These are phyloP conservation scores for Xenopus borealis DNA, from an alignment of 2,113 vertebrate species.

Conservation along the genomic window DNA sequence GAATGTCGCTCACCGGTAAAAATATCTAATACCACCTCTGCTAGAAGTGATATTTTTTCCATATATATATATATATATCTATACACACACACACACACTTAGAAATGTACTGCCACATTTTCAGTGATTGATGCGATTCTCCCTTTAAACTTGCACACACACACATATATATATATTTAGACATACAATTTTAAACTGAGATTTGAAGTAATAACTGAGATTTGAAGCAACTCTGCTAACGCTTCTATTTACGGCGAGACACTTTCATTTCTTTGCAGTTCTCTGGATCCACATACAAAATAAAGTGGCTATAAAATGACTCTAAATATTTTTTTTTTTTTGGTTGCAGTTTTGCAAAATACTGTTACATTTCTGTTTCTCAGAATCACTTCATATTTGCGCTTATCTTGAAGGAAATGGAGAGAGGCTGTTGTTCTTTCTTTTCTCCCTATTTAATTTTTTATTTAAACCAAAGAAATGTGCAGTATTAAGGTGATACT, in stretches of 20 bases:
- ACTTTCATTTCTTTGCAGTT: conserved; percentile 12
- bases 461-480: background rate
- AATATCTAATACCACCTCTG: too few species aligned
- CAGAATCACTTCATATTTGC: conserved; percentile 19
- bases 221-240: background rate
- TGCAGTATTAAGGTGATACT: too few species aligned
- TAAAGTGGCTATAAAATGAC: background rate
- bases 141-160: too few species aligned
- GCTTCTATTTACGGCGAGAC: background rate
- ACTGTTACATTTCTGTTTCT: conserved; percentile 2
- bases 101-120: too few species aligned
- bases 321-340: conserved; percentile 12
- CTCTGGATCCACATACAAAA: background rate
- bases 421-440: background rate
- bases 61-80: too few species aligned
- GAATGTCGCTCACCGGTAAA: too few species aligned
- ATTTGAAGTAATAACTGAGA: too few species aligned
- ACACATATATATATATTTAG: too few species aligned
- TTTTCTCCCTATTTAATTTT: background rate
- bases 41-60: too few species aligned
- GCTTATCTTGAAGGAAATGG: background rate
- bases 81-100: too few species aligned
- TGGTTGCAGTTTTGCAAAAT: conserved; percentile 30
- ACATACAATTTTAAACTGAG: too few species aligned
- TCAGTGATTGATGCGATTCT: too few species aligned